Base-by-base conservation (phyloP, 2,888 invertebrate genomes). In the Tetheella fluctuosa region DNA sequence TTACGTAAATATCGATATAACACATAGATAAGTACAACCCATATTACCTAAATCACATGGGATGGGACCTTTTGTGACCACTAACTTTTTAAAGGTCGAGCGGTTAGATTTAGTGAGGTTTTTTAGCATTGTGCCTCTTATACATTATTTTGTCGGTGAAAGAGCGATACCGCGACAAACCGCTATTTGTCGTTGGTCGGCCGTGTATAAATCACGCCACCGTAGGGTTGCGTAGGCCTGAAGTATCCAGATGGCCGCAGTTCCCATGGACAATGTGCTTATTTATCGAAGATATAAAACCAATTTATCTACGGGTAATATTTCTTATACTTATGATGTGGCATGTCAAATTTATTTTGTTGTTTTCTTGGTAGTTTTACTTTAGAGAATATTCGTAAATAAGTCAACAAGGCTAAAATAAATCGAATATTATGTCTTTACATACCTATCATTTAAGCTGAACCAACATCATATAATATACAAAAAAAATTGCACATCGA, bases 111-210 rank as follows among this genome's bases (percentile, higher is more conserved):
- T 69, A 73, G 69, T 65, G 64, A 57, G 62, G 64, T 63, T 74
- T 80, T 81, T 83, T 80, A 79, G 71, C 75, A 73, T 75, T 79
- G 77, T 77, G 70, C 69, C 74, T 78, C 78, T 79, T 83, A 85
- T 84, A 87, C 84, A 85, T 88, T 89, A 87, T 89, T 89, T 86
- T 77, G 77, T 81, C 81, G 80, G 83, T 82, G 81, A 85, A 86
- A 86, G 87, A 88, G 84, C 87, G 88, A 89, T 88, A 86, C 83
- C 80, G 82, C 86, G 88, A 89, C 88, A 89, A 89, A 89, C 90
- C 88, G 88, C 89, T 90, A 90, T 91, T 92, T 91, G 89, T 91
- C 89, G 90, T 88, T 77, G 81, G 82, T 78, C 81, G 85, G 81
- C 80, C 79, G 76, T 73, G 80, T 83, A 89, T 91, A 91, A 90